Evolutionary conservation across 2,888 invertebrate species (phyloP), one percentile per base, ranked within the genome.

Genomic region (Scaptomyza polygonia): DNA sequence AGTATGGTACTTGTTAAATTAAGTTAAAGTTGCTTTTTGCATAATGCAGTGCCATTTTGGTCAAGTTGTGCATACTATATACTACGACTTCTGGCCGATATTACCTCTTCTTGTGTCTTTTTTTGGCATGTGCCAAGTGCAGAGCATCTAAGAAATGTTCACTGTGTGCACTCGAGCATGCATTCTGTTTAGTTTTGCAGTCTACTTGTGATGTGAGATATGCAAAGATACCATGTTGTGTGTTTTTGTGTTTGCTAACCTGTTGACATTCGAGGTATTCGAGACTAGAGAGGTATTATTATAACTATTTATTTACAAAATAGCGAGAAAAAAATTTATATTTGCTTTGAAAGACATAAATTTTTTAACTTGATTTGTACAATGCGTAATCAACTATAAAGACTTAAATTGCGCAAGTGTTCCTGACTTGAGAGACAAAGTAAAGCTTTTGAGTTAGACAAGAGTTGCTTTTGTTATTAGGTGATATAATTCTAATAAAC

Each of bases 21-120:
- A 86, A 85, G 85, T 81, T 82, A 67, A 87, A 69, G 68, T 62
- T 68, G 39, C 53, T 66, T 55, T 63, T 66, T 71, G 62, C 69
- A 77, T 75, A 78, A 86, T 86, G 64, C 67, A 74, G 51, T 78
- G 63, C 65, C 63, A 40, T 70, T 77, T 68, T 67, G 86, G 86
- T 80, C 80, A 83, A 79, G 64, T 47, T 7, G n/a, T n/a, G 34
- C n/a, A n/a, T 12, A 32, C 12, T 5, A 12, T 5, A 12, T 5
- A 2, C 34, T 6, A 52, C 34, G 5, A 39, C n/a, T 34, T n/a
- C 49, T 69, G 61, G 45, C 65, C 49, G 42, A 56, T 21, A 57
- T 64, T 54, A 64, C 57, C 63, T 57, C 63, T 55, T 52, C 54
- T 47, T 74, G 70, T 52, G 56, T 42, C 39, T 55, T 47, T 51